phyloP scores from a whole-genome alignment of 2,113 vertebrate species.

The Tachysurus vachellii region DNA sequence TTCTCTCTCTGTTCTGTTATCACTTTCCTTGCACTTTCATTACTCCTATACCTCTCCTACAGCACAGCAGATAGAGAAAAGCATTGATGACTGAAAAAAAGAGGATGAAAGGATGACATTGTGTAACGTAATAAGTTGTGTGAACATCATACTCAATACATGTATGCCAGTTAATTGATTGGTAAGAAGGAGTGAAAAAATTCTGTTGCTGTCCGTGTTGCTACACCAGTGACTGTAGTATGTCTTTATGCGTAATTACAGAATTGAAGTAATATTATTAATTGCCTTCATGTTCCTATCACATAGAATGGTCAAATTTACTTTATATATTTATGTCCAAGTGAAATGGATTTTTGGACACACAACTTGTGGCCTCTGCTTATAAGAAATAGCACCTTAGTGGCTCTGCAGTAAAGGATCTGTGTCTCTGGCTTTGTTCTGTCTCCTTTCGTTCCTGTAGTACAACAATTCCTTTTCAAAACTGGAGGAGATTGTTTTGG shows the following conservation, averaged over 20 bases:
- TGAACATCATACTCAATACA: neutral
- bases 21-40: constrained; percentile 37
- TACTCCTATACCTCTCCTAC: constrained; percentile 9
- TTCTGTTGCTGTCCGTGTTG: neutral
- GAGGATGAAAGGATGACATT: constrained; percentile 4
- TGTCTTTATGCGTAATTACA: neutral
- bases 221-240: too few species aligned
- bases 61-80: constrained; percentile 15
- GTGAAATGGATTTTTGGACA: neutral
- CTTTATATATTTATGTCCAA: neutral
- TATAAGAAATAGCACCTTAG: neutral
- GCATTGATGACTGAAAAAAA: neutral
- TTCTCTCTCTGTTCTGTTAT: constrained; percentile 24
- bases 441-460: neutral
- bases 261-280: neutral
- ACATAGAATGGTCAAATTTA: neutral
- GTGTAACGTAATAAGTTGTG: neutral
- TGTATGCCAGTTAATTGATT: neutral
- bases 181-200: neutral
- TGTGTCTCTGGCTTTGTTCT: neutral
- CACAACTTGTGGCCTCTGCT: neutral
- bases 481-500: neutral
- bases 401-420: neutral
- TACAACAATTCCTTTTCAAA: neutral
- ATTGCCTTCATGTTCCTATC: neutral